A percentile compares a stretch with the other conserved stretches of the same genome.
Conservation (phyloP, 2,888 invertebrate genomes). For the Ctenicera cuprea region DNA sequence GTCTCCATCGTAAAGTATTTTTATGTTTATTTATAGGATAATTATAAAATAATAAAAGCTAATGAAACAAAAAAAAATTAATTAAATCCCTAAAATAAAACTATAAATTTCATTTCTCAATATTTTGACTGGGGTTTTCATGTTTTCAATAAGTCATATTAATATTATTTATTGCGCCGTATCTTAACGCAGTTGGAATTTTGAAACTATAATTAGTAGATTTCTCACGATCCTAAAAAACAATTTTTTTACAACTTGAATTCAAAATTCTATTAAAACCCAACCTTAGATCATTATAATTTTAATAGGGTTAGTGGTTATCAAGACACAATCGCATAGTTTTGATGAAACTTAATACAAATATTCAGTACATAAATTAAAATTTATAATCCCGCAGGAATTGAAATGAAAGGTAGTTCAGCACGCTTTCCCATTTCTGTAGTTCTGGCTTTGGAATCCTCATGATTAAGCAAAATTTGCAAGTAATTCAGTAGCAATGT, state of each 20-base stretch:
- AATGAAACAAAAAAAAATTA: neutral
- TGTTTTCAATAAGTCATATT: slow-evolving; percentile 28
- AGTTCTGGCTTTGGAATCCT: too few relatives aligned
- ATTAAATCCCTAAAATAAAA: slow-evolving; percentile 11
- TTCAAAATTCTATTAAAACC: slow-evolving; percentile 1
- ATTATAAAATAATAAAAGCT: slow-evolving; percentile 19
- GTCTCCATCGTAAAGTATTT: slow-evolving; percentile 14
- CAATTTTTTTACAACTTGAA: neutral
- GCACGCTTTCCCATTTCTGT: too few relatives aligned
- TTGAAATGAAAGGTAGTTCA: too few relatives aligned
- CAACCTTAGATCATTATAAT: neutral
- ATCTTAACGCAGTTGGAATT: slow-evolving; percentile 13
- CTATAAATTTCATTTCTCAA: neutral
- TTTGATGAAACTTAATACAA: too few relatives aligned
- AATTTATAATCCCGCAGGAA: too few relatives aligned
- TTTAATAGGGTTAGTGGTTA: too few relatives aligned
- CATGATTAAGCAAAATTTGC: too few relatives aligned
- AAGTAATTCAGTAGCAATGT: too few relatives aligned
- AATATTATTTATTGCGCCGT: slow-evolving; percentile 19
- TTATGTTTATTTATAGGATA: slow-evolving; percentile 17
- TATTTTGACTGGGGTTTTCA: slow-evolving; percentile 11
- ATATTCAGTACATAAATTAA: too few relatives aligned
- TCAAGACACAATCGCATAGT: too few relatives aligned
- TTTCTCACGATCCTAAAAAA: slow-evolving; percentile 18
- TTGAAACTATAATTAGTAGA: slow-evolving; percentile 16